These are phyloP conservation scores for Doris montereyensis DNA, from an alignment of 2,888 invertebrate species.

Conservation along the genomic window DNA sequence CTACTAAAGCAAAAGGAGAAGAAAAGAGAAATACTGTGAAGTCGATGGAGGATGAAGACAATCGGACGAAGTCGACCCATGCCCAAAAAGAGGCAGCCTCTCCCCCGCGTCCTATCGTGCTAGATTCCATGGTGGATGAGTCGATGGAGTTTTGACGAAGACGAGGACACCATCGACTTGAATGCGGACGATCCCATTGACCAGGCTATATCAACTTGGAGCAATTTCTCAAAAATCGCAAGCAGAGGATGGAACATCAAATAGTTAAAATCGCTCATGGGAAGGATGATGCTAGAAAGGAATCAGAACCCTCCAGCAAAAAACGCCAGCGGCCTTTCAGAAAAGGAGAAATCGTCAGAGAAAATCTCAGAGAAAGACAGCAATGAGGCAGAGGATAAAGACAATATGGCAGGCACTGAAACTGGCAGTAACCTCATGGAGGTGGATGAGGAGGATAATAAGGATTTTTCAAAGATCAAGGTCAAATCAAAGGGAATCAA, in stretches of 20 bases:
- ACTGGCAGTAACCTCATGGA: not conserved
- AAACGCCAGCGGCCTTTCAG: not conserved
- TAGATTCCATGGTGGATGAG: slow-evolving; percentile 27
- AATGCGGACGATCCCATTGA: slow-evolving; percentile 47
- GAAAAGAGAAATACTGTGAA: slow-evolving; percentile 11
- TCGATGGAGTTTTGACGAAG: slow-evolving; percentile 51
- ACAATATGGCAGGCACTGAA: not conserved
- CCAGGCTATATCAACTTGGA: slow-evolving; percentile 31
- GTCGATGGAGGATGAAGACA: slow-evolving; percentile 37
- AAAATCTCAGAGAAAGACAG: slow-evolving; percentile 13
- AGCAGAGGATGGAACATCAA: no score
- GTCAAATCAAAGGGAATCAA: no score
- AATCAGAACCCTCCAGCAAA: no score
- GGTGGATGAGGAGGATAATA: not conserved
- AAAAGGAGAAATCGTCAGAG: slow-evolving; percentile 9
- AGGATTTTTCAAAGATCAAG: no score
- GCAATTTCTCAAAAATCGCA: slow-evolving; percentile 25
- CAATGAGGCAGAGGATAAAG: slow-evolving; percentile 22
- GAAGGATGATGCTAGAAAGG: no score
- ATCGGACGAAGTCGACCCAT: slow-evolving; percentile 30
- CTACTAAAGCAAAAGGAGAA: slow-evolving; percentile 16
- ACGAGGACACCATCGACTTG: slow-evolving; percentile 55
- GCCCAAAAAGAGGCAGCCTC: slow-evolving; percentile 21
- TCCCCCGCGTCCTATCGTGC: slow-evolving; percentile 4
- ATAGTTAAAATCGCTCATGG: not conserved